A percentile compares a stretch with the other conserved stretches of the same genome.
phyloP scores from a whole-genome alignment of 2,797 vertebrate species.

The Cheirogaleus major region DNA sequence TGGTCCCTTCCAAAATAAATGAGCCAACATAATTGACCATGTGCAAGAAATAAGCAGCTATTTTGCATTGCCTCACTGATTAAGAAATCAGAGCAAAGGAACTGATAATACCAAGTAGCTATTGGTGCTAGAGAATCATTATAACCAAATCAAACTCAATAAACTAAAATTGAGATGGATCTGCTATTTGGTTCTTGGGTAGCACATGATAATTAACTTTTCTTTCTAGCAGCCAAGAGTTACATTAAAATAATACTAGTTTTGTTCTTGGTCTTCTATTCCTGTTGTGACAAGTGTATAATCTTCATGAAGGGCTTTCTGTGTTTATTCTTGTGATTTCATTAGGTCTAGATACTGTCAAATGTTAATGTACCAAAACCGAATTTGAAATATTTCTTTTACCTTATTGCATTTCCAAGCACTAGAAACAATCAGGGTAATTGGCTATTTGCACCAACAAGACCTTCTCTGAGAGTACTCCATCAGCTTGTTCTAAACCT shows the following conservation, averaged over 20 bases:
- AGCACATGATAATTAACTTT: slow-evolving; percentile 57
- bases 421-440: background rate
- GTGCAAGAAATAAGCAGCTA: background rate
- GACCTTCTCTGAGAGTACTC: background rate
- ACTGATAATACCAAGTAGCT: background rate
- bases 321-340: slow-evolving; percentile 17
- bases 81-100: slow-evolving; percentile 13
- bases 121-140: background rate
- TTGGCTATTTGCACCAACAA: background rate
- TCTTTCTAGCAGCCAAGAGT: background rate
- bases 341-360: slow-evolving; percentile 40
- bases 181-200: background rate
- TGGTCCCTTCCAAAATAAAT: slow-evolving; percentile 41
- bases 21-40: background rate
- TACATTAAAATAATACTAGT: slow-evolving; percentile 14
- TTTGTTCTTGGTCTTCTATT: background rate
- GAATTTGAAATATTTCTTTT: slow-evolving; percentile 43
- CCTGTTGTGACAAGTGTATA: background rate
- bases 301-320: background rate
- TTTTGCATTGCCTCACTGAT: background rate
- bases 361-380: slow-evolving; percentile 8
- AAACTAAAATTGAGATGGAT: background rate
- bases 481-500: slow-evolving; percentile 1
- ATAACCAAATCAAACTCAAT: slow-evolving; percentile 1
- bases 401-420: background rate